Evolutionary conservation across 2,797 vertebrate species (phyloP), one percentile per base, ranked within the genome.

Genomic region (Lindbergichthys nudifrons): DNA sequence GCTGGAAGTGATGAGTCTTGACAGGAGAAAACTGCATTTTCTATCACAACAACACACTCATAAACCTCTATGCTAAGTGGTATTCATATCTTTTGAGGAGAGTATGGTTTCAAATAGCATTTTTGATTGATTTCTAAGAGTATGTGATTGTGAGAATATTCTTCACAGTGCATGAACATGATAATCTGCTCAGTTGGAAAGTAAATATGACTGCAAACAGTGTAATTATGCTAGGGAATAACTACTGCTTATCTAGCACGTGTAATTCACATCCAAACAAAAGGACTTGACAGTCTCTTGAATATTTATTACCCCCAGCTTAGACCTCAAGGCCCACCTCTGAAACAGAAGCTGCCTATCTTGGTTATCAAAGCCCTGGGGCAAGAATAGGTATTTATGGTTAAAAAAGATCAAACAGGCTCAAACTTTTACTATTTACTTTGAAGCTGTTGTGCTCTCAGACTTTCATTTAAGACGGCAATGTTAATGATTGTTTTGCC

Each of bases 321-420:
- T 3, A 70, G 21, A 71, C 72, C 77, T 67, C 13, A 5, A 76
- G 65, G 61, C 68, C 75, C 60, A 56, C 30, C 70, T 61, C 42
- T 54, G 74, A 59, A 86, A 75, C 68, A 56, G 32, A 41, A 64
- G 21, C 61, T 41, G 62, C 16, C 36, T 74, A 52, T 70, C 56
- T 70, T 12, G 13, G 48, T 61, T 83, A 48, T 77, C 60, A 48
- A 45, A 78, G 51, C 45, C 70, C 62, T 1, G 7, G 2, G 58
- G 80, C 62, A 18, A 73, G 51, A 73, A 75, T 42, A 45, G 21
- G 65, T 78, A 77, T 88, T 88, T 81, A 85, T 59, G 75, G 48
- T 58, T 47, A 39, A 59, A 57, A 60, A 58, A 67, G 63, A 73
- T 81, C 80, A 84, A 85, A 87, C 68, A 41, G 12, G 46, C 75